phyloP scores from a whole-genome alignment of 1,140 invertebrate genomes.

The Plodia interpunctella region DNA sequence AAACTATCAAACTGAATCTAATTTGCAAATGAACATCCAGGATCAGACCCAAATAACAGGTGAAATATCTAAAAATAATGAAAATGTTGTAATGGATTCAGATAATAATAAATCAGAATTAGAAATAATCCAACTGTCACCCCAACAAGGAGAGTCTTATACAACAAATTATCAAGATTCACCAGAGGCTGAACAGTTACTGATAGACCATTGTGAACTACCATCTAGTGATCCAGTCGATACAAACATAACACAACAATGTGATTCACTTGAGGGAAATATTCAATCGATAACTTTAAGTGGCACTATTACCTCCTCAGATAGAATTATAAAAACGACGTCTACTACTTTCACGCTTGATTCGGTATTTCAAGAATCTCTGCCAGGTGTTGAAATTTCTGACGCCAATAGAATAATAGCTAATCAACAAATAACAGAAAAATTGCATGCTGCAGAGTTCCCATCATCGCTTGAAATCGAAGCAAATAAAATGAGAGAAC shows the following conservation, averaged over 20 bases:
- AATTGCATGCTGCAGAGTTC: background rate
- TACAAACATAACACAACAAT: background rate
- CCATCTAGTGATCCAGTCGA: background rate
- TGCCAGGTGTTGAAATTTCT: slow-evolving; percentile 25
- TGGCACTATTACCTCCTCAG: background rate
- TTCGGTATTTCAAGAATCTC: background rate
- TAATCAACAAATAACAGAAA: background rate
- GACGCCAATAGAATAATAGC: slow-evolving; percentile 35
- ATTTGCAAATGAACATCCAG: background rate
- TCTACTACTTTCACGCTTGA: background rate
- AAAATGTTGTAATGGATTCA: background rate
- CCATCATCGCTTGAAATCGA: too few species aligned
- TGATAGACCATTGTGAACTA: background rate
- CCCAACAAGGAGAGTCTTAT: background rate
- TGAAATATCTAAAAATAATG: slow-evolving; percentile 1
- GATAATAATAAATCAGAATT: background rate
- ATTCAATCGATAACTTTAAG: background rate
- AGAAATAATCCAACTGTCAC: background rate
- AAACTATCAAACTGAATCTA: slow-evolving; percentile 18
- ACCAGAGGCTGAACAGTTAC: slow-evolving; percentile 22
- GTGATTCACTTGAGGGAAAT: background rate
- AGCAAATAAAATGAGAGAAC: background rate
- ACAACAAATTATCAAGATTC: slow-evolving; percentile 23
- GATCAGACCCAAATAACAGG: background rate
- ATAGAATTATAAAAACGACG: background rate